Evolutionary conservation across 1,140 invertebrate genomes (phyloP).

Genomic region (Pseudomyrmex flavicornis): DNA sequence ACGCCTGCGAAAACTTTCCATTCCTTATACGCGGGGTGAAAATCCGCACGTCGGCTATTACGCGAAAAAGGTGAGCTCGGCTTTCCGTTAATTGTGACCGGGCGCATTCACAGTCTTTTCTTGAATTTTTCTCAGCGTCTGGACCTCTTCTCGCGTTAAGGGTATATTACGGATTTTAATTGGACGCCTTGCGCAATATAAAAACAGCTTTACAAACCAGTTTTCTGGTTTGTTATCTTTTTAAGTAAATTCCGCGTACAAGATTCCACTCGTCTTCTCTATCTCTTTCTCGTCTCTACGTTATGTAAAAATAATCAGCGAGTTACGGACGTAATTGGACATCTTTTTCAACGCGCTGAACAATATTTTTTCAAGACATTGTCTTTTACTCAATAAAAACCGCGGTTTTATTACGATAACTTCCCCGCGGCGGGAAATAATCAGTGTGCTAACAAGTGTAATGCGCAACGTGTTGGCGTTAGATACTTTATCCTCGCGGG

Average conservation of each 20-base stretch:
- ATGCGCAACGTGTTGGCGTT: constrained; percentile 35
- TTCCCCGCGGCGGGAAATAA: constrained; percentile 17
- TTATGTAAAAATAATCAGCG: not conserved
- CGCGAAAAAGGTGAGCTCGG: constrained; percentile 56
- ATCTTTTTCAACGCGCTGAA: not conserved
- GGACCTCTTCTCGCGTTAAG: not conserved
- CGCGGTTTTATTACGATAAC: constrained; percentile 4
- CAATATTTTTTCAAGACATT: not conserved
- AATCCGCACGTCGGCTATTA: constrained; percentile 57
- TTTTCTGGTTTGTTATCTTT: constrained; percentile 8
- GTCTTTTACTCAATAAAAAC: no score
- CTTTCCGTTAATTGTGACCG: constrained; percentile 60
- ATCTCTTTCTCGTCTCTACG: no score
- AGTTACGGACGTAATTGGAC: not conserved
- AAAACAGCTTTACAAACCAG: not conserved
- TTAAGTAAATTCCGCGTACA: not conserved
- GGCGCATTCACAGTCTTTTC: constrained; percentile 10
- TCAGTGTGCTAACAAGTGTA: constrained; percentile 42
- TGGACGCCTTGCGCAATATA: constrained; percentile 28
- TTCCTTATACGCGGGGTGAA: constrained; percentile 68
- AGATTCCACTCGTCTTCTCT: not conserved
- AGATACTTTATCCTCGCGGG: constrained; percentile 29
- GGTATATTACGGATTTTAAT: constrained; percentile 33
- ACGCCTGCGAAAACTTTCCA: constrained; percentile 71
- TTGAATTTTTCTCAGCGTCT: constrained; percentile 3